phyloP scores from a whole-genome alignment of 1,140 invertebrate species.

The Sycophila sp. region DNA sequence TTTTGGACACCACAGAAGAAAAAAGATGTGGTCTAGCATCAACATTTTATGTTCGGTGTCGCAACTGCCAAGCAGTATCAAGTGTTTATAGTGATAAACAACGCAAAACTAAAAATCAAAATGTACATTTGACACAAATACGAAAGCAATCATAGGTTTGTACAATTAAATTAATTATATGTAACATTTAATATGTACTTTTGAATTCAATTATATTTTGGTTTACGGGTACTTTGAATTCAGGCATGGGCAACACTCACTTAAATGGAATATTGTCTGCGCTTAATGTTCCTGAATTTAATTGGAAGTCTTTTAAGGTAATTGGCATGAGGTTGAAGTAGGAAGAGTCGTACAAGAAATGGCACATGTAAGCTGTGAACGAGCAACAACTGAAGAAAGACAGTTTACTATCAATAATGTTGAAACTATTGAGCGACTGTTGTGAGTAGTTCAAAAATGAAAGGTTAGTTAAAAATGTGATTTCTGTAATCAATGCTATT shows the following conservation, averaged over 20 bases:
- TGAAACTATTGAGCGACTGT: conserved; percentile 13
- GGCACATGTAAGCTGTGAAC: conserved; percentile 32
- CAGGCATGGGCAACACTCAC: conserved; percentile 33
- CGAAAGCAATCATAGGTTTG: too few species aligned
- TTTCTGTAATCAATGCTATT: too few species aligned
- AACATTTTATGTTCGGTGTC: too few species aligned
- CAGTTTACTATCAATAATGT: conserved; percentile 25
- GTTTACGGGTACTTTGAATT: conserved; percentile 31
- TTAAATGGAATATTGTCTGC: conserved; percentile 31
- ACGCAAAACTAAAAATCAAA: too few species aligned
- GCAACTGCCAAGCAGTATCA: too few species aligned
- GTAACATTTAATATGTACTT: too few species aligned
- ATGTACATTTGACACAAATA: too few species aligned
- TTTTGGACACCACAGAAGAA: not conserved
- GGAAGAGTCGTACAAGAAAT: conserved; percentile 24
- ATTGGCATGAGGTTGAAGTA: conserved; percentile 31
- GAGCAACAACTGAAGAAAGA: conserved; percentile 25
- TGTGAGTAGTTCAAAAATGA: conserved; percentile 25
- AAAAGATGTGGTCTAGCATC: too few species aligned
- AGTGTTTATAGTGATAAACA: too few species aligned
- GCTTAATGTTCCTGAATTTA: too few species aligned
- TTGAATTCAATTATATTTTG: not conserved
- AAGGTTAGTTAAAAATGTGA: too few species aligned
- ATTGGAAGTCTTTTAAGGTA: not conserved
- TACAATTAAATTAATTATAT: too few species aligned